Base-by-base conservation (phyloP, 2,888 invertebrate genomes). In the Idaea straminata region DNA sequence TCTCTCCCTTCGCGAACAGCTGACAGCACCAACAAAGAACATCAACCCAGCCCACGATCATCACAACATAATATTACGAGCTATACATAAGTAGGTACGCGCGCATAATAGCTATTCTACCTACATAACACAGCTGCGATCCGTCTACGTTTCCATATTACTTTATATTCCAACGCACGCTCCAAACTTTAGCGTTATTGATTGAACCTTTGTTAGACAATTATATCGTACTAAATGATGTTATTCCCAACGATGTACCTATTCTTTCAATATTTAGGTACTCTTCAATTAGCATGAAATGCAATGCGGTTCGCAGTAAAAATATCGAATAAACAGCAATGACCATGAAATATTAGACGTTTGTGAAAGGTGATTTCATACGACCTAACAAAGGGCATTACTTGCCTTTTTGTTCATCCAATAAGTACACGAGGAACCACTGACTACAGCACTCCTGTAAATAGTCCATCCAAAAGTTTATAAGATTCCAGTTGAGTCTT, bases 341-440 rank as follows among this genome's bases (percentile, higher is more conserved):
- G 85, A 84, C 85, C 85, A 82, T 85, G 86, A 86, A 71, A 83
- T 73, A 78, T 72, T 62, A 61, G 63, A 65, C 64, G 65, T 74
- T 68, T 71, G 80, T 77, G 78, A 83, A 80, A 84, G 79, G 83
- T 83, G 83, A 83, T 75, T 72, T 73, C 68, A 70, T 76, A 77
- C 76, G 79, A 77, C 80, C 79, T 82, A 82, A 84, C 82, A 84
- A 83, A 87, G 85, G 86, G 84, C 81, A 81, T 85, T 47, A 92
- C 92, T 92, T 90, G 90, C 92, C 92, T 92, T 90, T 88, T 81
- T 90, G 86, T 83, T 87, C 92, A 92, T 92, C 92, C 92, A 92
- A 92, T 91, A 47, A 7, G 47, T 47, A 85, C 83, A 81, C 84
- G 85, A 84, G 81, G 86, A 85, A 79, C 82, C 85, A 87, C 87